phyloP scores from a whole-genome alignment of 2,113 vertebrate species.

The Xiphias gladius region DNA sequence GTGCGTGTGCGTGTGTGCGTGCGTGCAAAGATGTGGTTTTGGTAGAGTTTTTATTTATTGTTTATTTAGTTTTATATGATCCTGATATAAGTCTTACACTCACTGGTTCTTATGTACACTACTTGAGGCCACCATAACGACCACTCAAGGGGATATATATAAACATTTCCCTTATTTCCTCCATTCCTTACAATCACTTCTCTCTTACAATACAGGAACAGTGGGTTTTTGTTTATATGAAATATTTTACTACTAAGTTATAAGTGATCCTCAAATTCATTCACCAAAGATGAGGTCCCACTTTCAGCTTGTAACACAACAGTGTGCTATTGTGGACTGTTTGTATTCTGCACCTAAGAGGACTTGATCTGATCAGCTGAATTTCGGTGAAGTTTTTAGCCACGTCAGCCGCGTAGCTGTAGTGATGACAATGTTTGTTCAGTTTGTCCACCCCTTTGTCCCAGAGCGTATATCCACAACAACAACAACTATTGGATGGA shows the following conservation, averaged over 20 bases:
- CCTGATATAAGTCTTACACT: not conserved
- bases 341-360: not conserved
- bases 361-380: not conserved
- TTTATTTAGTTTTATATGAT: slow-evolving; percentile 40
- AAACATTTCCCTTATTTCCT: not conserved
- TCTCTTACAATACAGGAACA: not conserved
- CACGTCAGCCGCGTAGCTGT: too few relatives aligned
- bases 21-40: not conserved
- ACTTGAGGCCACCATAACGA: not conserved
- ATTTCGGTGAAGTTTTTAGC: not conserved
- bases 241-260: not conserved
- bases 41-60: slow-evolving; percentile 28
- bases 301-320: too few relatives aligned
- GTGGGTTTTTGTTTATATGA: not conserved
- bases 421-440: not conserved
- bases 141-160: not conserved
- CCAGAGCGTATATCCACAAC: not conserved
- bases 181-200: not conserved
- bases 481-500: not conserved
- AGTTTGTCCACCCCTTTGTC: not conserved
- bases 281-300: too few relatives aligned
- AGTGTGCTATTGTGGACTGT: too few relatives aligned
- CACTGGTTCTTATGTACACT: not conserved
- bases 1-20: slow-evolving; percentile 25
- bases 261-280: not conserved